These are phyloP conservation scores for Calliopum simillimum DNA, from an alignment of 2,888 invertebrate species.

Conservation along the genomic window DNA sequence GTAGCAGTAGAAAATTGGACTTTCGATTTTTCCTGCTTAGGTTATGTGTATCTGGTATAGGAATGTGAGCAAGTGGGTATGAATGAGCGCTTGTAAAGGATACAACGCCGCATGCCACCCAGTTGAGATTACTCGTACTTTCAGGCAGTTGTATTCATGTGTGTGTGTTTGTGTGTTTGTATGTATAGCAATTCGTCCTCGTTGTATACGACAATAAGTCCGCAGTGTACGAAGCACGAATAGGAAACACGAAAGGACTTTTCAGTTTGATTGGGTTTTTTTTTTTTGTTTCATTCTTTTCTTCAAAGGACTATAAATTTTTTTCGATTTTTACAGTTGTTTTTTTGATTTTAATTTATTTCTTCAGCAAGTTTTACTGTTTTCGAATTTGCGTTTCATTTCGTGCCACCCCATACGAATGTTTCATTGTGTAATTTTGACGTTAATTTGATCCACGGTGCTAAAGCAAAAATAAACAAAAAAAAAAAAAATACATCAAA, in stretches of 20 bases:
- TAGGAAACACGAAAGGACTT: slow-evolving; percentile 40
- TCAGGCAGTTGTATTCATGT: slow-evolving; percentile 25
- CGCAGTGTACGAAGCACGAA: slow-evolving; percentile 45
- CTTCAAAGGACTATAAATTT: neutral
- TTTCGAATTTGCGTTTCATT: neutral
- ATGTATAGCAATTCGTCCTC: slow-evolving; percentile 33
- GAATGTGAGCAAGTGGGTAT: slow-evolving; percentile 27
- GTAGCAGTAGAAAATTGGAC: slow-evolving; percentile 40
- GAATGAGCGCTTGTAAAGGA: slow-evolving; percentile 12
- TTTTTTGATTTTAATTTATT: neutral
- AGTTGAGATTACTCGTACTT: neutral
- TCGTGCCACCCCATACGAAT: slow-evolving; percentile 11
- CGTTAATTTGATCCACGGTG: slow-evolving; percentile 9
- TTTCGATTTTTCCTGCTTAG: slow-evolving; percentile 52
- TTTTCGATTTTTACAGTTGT: neutral
- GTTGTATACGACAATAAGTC: slow-evolving; percentile 44
- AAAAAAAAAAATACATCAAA: too few relatives aligned
- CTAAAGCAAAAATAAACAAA: too few relatives aligned
- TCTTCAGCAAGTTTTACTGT: neutral
- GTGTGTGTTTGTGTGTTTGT: slow-evolving; percentile 28
- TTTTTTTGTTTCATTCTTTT: neutral
- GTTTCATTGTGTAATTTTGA: slow-evolving; percentile 21
- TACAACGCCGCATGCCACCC: slow-evolving; percentile 32
- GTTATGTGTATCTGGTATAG: slow-evolving; percentile 47
- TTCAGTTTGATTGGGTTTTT: slow-evolving; percentile 12